These are phyloP conservation scores for Calliopsis andreniformis DNA, from an alignment of 1,140 invertebrate species.

Conservation along the genomic window DNA sequence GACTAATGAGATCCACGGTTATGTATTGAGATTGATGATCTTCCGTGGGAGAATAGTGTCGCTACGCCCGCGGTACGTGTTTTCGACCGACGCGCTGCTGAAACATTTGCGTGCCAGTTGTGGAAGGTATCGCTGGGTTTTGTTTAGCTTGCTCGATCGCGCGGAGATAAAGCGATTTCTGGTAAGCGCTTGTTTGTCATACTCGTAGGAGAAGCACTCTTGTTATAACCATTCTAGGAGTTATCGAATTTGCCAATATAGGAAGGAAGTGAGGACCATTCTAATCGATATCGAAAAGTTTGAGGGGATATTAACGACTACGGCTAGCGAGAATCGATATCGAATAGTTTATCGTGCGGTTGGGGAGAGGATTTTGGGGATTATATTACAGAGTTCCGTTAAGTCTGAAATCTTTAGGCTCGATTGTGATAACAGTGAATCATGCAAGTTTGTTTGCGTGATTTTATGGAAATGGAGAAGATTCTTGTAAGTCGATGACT, in stretches of 20 bases:
- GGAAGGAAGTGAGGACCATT: neutral
- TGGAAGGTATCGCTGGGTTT: neutral
- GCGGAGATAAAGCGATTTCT: too few species aligned
- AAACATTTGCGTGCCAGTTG: neutral
- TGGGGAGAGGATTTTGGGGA: neutral
- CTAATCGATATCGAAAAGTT: slow-evolving; percentile 1
- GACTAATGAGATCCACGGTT: slow-evolving; percentile 11
- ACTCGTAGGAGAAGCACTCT: too few species aligned
- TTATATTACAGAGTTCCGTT: too few species aligned
- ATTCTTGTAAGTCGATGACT: too few species aligned
- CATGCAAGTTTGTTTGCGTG: too few species aligned
- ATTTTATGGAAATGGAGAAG: too few species aligned
- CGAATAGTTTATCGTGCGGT: neutral
- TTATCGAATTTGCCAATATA: neutral
- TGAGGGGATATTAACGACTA: neutral
- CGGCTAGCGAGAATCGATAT: neutral
- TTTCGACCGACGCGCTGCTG: too few species aligned
- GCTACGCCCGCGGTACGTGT: neutral
- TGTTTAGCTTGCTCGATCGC: neutral
- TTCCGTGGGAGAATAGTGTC: neutral
- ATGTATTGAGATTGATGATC: slow-evolving; percentile 30
- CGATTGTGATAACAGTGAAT: too few species aligned
- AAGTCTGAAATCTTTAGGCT: neutral
- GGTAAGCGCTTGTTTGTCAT: too few species aligned
- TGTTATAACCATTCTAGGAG: neutral